Evolutionary conservation across 2,797 vertebrate genomes (phyloP).

Genomic region (Trematomus bernacchii): DNA sequence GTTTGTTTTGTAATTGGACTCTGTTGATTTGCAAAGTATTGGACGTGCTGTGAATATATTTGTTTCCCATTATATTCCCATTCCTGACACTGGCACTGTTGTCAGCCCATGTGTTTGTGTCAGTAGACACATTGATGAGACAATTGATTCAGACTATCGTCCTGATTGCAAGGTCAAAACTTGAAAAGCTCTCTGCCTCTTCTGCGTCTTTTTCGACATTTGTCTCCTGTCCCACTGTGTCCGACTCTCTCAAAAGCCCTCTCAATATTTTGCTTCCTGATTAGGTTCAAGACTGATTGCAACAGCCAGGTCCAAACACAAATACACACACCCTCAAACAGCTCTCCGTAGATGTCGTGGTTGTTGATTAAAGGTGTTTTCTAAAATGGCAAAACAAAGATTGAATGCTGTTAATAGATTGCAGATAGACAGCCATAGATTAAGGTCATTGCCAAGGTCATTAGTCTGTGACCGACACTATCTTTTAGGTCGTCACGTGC

Average conservation of each 20-base stretch:
- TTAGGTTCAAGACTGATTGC: conserved; percentile 59
- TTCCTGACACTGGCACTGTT: conserved; percentile 31
- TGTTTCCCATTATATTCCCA: conserved; percentile 34
- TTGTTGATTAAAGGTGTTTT: conserved; percentile 50
- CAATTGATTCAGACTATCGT: conserved; percentile 36
- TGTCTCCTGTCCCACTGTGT: conserved; percentile 3
- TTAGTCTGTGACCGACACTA: conserved; percentile 52
- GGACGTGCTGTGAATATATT: conserved; percentile 50
- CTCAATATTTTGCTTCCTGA: conserved; percentile 49
- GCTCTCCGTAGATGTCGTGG: conserved; percentile 11
- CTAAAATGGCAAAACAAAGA: conserved; percentile 36
- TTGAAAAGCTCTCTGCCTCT: conserved; percentile 16
- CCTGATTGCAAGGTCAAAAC: conserved; percentile 65
- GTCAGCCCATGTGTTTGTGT: conserved; percentile 23
- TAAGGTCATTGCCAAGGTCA: conserved; percentile 69
- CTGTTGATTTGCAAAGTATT: conserved; percentile 43
- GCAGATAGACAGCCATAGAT: conserved; percentile 34
- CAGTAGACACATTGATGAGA: conserved; percentile 44
- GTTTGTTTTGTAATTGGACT: conserved; percentile 52
- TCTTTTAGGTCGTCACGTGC: conserved; percentile 57
- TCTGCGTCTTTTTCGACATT: background rate
- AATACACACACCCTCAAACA: background rate
- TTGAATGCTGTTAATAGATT: conserved; percentile 38
- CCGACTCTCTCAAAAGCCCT: conserved; percentile 15
- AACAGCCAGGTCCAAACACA: conserved; percentile 24